A percentile compares a stretch with the other conserved stretches of the same genome.
Evolutionary conservation across 2,888 invertebrate species (phyloP).

Genomic region (Cantharis lateralis): DNA sequence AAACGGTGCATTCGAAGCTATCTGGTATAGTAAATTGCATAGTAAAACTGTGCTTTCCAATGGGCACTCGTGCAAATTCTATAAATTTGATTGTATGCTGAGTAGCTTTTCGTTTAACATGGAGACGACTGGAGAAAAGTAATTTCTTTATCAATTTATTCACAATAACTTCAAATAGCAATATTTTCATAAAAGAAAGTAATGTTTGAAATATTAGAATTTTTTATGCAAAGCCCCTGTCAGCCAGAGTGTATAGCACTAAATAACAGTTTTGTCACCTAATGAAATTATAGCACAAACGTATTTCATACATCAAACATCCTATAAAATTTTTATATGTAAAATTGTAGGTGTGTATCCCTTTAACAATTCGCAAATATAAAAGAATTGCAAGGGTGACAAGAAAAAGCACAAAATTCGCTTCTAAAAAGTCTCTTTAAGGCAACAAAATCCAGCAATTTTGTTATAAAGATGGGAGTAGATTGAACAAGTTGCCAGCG

Average conservation of each 20-base stretch:
- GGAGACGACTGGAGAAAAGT: not conserved
- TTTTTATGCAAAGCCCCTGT: not conserved
- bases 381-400: conserved; percentile 6
- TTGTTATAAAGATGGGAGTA: conserved; percentile 1
- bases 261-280: not conserved
- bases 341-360: not conserved
- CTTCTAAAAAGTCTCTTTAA: conserved; percentile 9
- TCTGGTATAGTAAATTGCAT: not conserved
- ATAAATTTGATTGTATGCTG: not conserved
- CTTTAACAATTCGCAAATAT: not conserved
- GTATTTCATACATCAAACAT: not conserved
- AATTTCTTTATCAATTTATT: not conserved
- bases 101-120: not conserved
- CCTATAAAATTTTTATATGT: not conserved
- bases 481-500: conserved; percentile 2
- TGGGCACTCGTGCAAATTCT: not conserved
- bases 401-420: conserved; percentile 5
- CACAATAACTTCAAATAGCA: not conserved
- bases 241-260: not conserved
- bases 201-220: not conserved
- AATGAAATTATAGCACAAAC: not conserved
- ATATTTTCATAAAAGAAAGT: not conserved
- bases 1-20: not conserved
- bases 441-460: conserved; percentile 13
- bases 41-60: not conserved